Evolutionary conservation across 2,888 invertebrate genomes (phyloP).

Genomic region (Lithophane leautieri): DNA sequence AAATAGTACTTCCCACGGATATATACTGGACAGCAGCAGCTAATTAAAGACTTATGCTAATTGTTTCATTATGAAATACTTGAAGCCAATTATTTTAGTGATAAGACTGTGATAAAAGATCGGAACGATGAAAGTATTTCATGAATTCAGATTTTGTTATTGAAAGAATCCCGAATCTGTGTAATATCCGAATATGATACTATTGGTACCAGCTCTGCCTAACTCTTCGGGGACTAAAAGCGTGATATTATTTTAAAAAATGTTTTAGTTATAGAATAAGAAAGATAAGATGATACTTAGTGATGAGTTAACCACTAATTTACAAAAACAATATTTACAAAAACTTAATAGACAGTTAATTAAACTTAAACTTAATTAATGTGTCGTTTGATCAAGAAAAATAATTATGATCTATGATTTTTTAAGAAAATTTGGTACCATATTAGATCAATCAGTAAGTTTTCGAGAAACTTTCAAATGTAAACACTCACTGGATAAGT

Average conservation of each 20-base stretch:
- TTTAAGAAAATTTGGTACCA: background rate
- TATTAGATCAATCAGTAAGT: background rate
- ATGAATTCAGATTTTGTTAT: background rate
- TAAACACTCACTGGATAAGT: background rate
- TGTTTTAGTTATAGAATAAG: background rate
- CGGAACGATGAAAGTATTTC: constrained; percentile 26
- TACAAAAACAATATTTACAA: background rate
- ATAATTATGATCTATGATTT: background rate
- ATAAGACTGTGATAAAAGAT: constrained; percentile 10
- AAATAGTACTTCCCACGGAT: constrained; percentile 58
- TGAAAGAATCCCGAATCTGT: background rate
- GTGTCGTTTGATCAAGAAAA: too few species aligned
- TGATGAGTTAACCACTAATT: background rate
- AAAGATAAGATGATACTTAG: background rate
- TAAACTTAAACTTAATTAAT: background rate
- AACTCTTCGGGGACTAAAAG: too few species aligned
- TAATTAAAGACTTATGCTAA: constrained; percentile 52
- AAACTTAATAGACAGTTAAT: too few species aligned
- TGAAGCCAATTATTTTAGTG: constrained; percentile 16
- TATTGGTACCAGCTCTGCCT: background rate
- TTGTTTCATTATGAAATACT: constrained; percentile 37
- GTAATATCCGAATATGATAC: background rate
- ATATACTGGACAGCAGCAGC: constrained; percentile 39
- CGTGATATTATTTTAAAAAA: too few species aligned
- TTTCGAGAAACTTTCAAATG: background rate